Evolutionary conservation across 2,113 vertebrate species (phyloP).

Genomic region (Nematolebias whitei): DNA sequence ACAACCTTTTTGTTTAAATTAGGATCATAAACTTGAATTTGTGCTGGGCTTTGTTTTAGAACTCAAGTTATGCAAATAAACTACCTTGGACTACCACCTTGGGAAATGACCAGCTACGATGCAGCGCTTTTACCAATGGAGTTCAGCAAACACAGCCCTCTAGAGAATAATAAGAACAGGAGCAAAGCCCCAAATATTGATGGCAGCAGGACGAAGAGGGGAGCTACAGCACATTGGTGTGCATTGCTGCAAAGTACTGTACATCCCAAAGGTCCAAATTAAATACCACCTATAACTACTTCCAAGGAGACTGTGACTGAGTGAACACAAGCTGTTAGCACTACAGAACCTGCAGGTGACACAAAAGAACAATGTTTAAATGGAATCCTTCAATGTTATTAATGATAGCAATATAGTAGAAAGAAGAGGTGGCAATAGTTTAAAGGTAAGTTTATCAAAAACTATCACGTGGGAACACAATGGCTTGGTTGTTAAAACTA

Average conservation of each 20-base stretch:
- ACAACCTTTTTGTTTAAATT: constrained; percentile 47
- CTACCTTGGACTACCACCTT: constrained; percentile 33
- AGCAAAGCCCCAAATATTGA: background rate
- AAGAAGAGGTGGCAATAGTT: background rate
- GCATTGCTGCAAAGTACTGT: constrained; percentile 4
- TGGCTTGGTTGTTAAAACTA: too few relatives aligned
- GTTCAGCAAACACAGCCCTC: constrained; percentile 1
- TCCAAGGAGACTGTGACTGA: constrained; percentile 21
- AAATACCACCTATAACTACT: constrained; percentile 29
- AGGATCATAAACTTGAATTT: constrained; percentile 31
- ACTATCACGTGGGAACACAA: background rate
- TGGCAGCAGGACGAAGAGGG: background rate
- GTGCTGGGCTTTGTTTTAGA: constrained; percentile 18
- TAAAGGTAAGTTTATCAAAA: background rate
- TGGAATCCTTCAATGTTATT: background rate
- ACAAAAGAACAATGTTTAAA: constrained; percentile 13
- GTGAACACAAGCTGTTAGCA: constrained; percentile 35
- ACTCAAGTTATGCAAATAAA: constrained; percentile 43
- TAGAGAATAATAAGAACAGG: background rate
- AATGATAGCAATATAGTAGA: background rate
- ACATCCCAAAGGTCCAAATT: constrained; percentile 23
- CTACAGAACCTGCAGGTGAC: constrained; percentile 11
- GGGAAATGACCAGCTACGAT: constrained; percentile 28
- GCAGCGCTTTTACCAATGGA: constrained; percentile 5
- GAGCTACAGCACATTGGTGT: background rate